These are phyloP conservation scores for Anomalospiza imberbis DNA, from an alignment of 2,797 vertebrate species.

Conservation along the genomic window DNA sequence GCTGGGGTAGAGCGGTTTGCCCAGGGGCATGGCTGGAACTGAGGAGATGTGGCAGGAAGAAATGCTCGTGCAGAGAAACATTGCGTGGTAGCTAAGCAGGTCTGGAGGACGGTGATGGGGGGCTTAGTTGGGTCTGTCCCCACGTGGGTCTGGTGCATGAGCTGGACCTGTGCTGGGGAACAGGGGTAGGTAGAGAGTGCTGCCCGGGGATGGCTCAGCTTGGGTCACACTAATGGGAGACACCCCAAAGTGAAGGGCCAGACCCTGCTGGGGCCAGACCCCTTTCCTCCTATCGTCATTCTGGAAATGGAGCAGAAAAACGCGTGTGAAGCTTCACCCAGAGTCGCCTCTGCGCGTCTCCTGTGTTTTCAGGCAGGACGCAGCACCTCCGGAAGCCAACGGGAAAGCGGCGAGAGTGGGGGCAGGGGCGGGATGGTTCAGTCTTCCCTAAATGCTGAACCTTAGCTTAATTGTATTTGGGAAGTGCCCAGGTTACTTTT, in stretches of 20 bases:
- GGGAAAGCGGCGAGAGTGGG: rapidly evolving
- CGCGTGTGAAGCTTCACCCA: rapidly evolving
- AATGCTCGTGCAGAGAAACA: background rate
- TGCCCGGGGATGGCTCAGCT: rapidly evolving
- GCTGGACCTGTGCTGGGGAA: background rate
- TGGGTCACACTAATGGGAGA: background rate
- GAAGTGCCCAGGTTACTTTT: background rate
- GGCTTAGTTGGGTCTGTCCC: background rate
- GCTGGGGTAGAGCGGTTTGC: rapidly evolving
- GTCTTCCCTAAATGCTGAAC: background rate
- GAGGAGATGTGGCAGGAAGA: background rate
- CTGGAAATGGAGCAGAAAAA: background rate
- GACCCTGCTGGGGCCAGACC: background rate
- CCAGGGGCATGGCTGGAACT: background rate
- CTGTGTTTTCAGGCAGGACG: background rate
- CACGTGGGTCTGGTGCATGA: background rate
- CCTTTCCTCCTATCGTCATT: background rate
- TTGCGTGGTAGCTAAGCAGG: rapidly evolving
- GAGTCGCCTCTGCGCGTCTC: background rate
- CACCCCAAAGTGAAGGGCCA: background rate
- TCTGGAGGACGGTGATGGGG: background rate
- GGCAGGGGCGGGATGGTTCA: rapidly evolving
- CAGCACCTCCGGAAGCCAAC: background rate
- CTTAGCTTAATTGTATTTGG: background rate
- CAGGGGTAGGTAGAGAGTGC: background rate